phyloP scores from a whole-genome alignment of 2,888 invertebrate species.

The Trichogramma evanescens region DNA sequence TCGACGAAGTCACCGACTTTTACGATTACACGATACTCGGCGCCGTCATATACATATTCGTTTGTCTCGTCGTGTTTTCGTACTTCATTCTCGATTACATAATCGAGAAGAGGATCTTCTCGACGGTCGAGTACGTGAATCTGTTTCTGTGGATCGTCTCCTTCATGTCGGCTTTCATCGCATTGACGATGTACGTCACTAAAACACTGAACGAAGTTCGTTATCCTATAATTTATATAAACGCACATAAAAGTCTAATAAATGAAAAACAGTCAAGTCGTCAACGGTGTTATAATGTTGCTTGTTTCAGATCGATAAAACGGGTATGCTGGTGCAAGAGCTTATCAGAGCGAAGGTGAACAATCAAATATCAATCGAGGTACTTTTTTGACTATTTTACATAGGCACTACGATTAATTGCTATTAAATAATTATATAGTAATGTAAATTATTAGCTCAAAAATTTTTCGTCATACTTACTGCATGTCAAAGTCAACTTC shows the following conservation, averaged over 20 bases:
- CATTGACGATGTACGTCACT: slow-evolving; percentile 1
- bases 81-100: slow-evolving; percentile 5
- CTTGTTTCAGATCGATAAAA: slow-evolving; percentile 7
- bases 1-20: slow-evolving; percentile 1
- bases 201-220: slow-evolving; percentile 3
- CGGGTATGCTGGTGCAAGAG: slow-evolving; percentile 8
- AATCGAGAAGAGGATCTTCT: neutral
- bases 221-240: neutral
- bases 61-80: neutral
- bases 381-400: neutral
- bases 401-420: too few species aligned
- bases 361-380: slow-evolving; percentile 4
- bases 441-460: slow-evolving; percentile 5
- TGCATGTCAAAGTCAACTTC: slow-evolving; percentile 4
- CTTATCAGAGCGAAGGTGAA: slow-evolving; percentile 7
- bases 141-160: neutral
- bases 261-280: too few species aligned
- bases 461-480: slow-evolving; percentile 6
- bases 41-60: neutral
- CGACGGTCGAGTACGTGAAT: neutral
- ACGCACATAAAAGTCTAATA: too few species aligned
- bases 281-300: neutral
- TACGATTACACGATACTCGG: slow-evolving; percentile 2
- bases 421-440: neutral
- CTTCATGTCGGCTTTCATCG: neutral